Conservation (phyloP, 2,888 invertebrate species). For the Prosapia bicincta region DNA sequence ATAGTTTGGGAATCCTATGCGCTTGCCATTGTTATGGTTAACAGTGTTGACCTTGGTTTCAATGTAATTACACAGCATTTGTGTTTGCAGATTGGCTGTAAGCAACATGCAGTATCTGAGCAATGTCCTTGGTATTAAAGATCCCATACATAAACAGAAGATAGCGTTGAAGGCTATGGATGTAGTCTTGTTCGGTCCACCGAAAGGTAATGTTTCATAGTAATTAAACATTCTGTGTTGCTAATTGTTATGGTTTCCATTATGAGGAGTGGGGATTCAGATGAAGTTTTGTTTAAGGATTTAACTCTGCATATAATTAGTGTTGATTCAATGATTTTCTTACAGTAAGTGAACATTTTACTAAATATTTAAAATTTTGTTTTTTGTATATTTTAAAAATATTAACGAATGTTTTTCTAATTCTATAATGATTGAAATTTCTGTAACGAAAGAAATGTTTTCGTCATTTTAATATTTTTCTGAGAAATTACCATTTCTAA, state of each 20-base stretch:
- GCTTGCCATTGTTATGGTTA: background rate
- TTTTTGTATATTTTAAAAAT: too few species aligned
- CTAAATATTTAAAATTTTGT: too few species aligned
- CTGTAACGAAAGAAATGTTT: too few species aligned
- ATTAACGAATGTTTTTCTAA: too few species aligned
- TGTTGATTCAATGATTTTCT: background rate
- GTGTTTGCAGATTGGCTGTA: constrained; percentile 74
- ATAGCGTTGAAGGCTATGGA: constrained; percentile 97
- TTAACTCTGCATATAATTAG: background rate
- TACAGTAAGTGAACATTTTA: background rate
- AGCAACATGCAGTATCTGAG: constrained; percentile 89
- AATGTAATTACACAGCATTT: background rate
- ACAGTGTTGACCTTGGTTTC: background rate
- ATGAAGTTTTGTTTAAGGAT: background rate
- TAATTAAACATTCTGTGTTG: background rate
- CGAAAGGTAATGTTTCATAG: constrained; percentile 70
- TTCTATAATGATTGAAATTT: too few species aligned
- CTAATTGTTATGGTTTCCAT: too few species aligned
- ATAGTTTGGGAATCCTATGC: constrained; percentile 4
- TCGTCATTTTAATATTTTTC: too few species aligned
- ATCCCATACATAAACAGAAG: constrained; percentile 97
- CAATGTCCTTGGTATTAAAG: constrained; percentile 89
- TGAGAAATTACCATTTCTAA: too few species aligned
- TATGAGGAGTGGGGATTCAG: background rate
- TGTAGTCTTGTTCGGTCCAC: constrained; percentile 96